Base-by-base conservation (phyloP, 2,888 invertebrate genomes). In the Protodeltote pygarga region DNA sequence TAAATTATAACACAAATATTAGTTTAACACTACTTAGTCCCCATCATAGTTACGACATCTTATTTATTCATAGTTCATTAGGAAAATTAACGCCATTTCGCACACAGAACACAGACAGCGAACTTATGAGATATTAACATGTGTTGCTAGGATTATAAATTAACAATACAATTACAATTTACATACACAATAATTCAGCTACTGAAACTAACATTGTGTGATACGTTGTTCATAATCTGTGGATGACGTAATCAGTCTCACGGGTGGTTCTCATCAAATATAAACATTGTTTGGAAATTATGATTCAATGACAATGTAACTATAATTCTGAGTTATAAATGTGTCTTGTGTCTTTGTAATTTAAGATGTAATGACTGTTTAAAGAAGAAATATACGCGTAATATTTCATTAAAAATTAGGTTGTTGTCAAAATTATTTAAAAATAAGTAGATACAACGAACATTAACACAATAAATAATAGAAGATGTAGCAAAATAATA, bases 161-260 rank as follows among this genome's bases (percentile, higher is more conserved):
- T 75, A 66, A 60, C 61, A 60, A 62, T 64, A 69, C 69, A 73
- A 72, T 73, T 71, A 64, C 64, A 72, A 73, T 77, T 73, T 62
- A 64, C 61, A 61, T 63, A 52, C 53, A 52, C 41, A 37, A 55
- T 65, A 64, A 71, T 63, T 65, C 32, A 27, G 47, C 28, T 28
- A 38, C 44, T 31, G 46, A 55, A 53, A 60, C 61, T 48, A 59
- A 51, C 44, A 23, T 51, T 33, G 45, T 47, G 44, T 31, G 44
- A 38, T 33, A 32, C 41, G 24, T 49, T 34, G 54, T 59, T 48
- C 46, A 40, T 50, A 40, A 53, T 38, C 24, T 46, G 6, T 21
- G 15, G n/a, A 14, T 57, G 60, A 58, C 40, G 52, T 62, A 38
- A 62, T 62, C 52, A 52, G 45, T 49, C 33, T 52, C 25, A 33